These are phyloP conservation scores for Sarcophilus harrisii DNA, from an alignment of 2,797 vertebrate genomes.

Conservation along the genomic window DNA sequence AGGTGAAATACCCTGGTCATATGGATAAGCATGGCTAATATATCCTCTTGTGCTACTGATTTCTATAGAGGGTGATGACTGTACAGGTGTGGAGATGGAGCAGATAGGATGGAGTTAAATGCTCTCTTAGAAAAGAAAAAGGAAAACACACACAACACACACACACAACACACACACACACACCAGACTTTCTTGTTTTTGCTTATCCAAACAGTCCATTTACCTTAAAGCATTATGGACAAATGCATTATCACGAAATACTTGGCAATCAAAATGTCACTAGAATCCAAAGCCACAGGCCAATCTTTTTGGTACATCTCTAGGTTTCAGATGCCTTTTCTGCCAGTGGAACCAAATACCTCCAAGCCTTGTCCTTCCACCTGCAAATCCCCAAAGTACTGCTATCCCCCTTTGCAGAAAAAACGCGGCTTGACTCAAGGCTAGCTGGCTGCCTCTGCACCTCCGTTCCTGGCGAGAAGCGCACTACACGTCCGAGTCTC, in stretches of 20 bases:
- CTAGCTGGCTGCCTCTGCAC: constrained; percentile 81
- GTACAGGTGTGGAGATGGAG: constrained; percentile 69
- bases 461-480: constrained; percentile 70
- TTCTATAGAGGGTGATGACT: constrained; percentile 60
- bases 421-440: background rate
- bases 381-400: constrained; percentile 60
- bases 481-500: constrained; percentile 80
- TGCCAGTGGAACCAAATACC: constrained; percentile 55
- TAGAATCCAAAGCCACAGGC: constrained; percentile 67
- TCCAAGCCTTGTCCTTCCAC: constrained; percentile 63
- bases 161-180: background rate
- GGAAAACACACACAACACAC: background rate
- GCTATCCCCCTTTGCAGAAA: constrained; percentile 64
- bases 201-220: constrained; percentile 64
- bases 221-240: constrained; percentile 64
- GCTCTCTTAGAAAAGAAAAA: background rate
- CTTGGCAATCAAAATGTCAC: constrained; percentile 78
- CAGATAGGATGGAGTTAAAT: constrained; percentile 74
- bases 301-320: constrained; percentile 55
- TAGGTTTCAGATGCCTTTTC: constrained; percentile 56
- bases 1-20: background rate
- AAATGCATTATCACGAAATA: constrained; percentile 71
- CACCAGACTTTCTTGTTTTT: constrained; percentile 39
- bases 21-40: constrained; percentile 23
- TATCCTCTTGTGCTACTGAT: constrained; percentile 16